These are phyloP conservation scores for Oceanites oceanicus DNA, from an alignment of 2,113 vertebrate species.

Conservation along the genomic window DNA sequence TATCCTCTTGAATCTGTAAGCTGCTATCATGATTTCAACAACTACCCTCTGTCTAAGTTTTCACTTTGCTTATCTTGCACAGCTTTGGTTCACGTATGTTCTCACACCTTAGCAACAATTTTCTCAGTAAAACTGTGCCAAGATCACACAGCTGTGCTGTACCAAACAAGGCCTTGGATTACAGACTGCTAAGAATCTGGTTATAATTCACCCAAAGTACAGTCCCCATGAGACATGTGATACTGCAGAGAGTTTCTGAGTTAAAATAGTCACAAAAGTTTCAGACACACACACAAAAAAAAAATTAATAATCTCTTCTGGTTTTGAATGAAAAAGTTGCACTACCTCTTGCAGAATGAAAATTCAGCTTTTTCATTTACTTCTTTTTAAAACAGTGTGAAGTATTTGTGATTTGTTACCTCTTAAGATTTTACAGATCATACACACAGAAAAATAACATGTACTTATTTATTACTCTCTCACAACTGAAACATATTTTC, in stretches of 20 bases:
- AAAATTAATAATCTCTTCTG: background rate
- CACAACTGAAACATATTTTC: background rate
- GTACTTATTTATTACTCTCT: background rate
- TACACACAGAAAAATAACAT: background rate
- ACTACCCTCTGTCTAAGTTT: background rate
- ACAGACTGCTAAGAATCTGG: background rate
- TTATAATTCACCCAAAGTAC: background rate
- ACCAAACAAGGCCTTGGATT: background rate
- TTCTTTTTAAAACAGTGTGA: background rate
- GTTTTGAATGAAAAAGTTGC: background rate
- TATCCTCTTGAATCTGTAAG: background rate
- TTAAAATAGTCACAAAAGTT: background rate
- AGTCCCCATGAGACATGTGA: background rate
- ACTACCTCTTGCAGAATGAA: background rate
- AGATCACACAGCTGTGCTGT: background rate
- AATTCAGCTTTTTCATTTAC: background rate
- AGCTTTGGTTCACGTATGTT: background rate
- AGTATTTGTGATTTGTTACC: background rate
- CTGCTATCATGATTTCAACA: background rate
- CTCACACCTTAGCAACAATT: background rate
- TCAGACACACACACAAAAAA: background rate
- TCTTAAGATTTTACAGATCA: background rate
- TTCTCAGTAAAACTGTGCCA: background rate
- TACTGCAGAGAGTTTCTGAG: background rate
- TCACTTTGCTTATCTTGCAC: constrained; percentile 12